Evolutionary conservation across 1,140 invertebrate genomes (phyloP), one percentile per base, ranked within the genome.

Genomic region (Drosophila yakuba): DNA sequence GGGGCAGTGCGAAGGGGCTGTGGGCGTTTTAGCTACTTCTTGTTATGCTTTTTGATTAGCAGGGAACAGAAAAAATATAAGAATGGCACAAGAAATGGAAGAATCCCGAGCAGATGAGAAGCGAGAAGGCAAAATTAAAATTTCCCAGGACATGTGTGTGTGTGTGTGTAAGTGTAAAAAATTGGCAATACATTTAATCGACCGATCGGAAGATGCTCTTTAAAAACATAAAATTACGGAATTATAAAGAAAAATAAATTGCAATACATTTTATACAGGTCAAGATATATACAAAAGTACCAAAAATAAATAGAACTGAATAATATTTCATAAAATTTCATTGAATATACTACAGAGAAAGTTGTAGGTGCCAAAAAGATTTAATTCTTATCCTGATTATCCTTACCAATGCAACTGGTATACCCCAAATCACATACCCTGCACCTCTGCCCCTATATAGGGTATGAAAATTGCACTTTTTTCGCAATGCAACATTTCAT

Each of bases 21-120:
- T 47, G 62, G 62, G 23, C 38, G 50, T 47, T 48, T 41, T 20
- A 25, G 17, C 44, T 50, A 64, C 61, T 69, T 78, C 67, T 74
- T 80, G 77, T 85, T 84, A 74, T 85, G 81, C 81, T 81, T 85
- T 85, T 85, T 85, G 81, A 85, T 85, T 85, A 86, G 83, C 79
- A 85, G 76, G 69, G 35, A 63, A 48, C 38, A 23, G 20, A 48
- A 43, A 7, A 43, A 43, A 14, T 4, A 41, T 3, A 17, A 39
- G 56, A 58, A 67, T 67, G 28, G 61, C 61, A 43, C 36, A 63
- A 50, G 23, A 47, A 50, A 41, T 55, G 28, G 39, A 23, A 43
- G 20, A 56, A 61, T 32, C 20, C 32, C 8, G 15, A 48, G 48
- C 28, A 60, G 28, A 48, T 52, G 43, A 32, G 64, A 35, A 41